A percentile compares a stretch with the other conserved stretches of the same genome.
Conservation (phyloP, 2,888 invertebrate genomes). For the Exocentrus adspersus region DNA sequence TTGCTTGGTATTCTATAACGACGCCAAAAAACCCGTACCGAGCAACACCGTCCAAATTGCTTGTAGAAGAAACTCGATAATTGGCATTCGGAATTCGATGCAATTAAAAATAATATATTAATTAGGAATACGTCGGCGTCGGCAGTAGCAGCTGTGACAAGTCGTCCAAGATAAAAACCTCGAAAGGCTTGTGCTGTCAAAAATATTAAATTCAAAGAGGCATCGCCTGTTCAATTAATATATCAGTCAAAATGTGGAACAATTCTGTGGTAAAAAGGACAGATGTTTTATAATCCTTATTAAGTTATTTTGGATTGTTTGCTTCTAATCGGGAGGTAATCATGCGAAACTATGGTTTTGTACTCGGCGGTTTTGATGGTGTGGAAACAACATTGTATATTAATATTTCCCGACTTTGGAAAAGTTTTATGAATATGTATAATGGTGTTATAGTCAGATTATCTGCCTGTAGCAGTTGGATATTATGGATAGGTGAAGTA, state of each 20-base stretch:
- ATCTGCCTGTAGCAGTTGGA: no score
- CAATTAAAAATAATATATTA: constrained; percentile 24
- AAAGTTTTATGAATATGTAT: background rate
- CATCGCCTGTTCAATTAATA: constrained; percentile 19
- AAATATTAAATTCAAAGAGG: constrained; percentile 4
- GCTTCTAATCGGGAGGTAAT: constrained; percentile 18
- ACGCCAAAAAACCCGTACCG: background rate
- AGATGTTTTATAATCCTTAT: constrained; percentile 23
- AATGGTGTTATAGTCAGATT: no score
- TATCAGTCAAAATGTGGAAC: constrained; percentile 3
- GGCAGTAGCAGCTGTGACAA: constrained; percentile 8
- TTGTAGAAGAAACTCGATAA: background rate
- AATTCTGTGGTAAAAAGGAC: constrained; percentile 13
- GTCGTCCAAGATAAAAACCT: constrained; percentile 8
- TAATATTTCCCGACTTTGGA: background rate
- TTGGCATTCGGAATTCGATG: background rate
- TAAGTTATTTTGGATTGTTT: constrained; percentile 26
- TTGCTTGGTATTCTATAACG: no score
- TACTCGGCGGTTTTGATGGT: background rate
- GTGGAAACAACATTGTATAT: constrained; percentile 6
- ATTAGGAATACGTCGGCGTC: constrained; percentile 10
- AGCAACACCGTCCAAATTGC: background rate
- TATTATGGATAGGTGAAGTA: no score
- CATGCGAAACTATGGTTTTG: constrained; percentile 11
- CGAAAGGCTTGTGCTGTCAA: constrained; percentile 4